Evolutionary conservation across 2,113 vertebrate species (phyloP).

Genomic region (Terrapene triunguis): DNA sequence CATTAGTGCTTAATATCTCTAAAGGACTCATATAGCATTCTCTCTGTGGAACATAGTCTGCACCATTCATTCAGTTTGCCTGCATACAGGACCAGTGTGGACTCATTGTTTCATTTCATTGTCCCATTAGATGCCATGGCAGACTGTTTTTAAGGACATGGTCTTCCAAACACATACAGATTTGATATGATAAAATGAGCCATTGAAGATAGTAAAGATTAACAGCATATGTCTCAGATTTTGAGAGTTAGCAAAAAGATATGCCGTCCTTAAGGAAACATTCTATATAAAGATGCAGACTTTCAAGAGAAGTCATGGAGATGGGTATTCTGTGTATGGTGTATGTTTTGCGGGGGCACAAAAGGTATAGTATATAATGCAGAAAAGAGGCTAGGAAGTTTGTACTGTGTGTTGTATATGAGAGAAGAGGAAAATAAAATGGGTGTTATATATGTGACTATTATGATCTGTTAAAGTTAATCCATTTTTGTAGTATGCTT

Average conservation of each 20-base stretch:
- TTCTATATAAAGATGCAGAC: background rate
- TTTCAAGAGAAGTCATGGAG: background rate
- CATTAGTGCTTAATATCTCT: conserved; percentile 4
- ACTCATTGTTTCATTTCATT: conserved; percentile 13
- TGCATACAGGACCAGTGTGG: background rate
- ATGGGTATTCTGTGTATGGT: background rate
- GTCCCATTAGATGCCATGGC: background rate
- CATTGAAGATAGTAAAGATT: background rate
- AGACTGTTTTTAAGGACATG: background rate
- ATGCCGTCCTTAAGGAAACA: background rate
- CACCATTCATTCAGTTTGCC: background rate
- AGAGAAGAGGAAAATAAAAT: background rate
- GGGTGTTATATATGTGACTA: background rate
- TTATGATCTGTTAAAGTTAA: background rate
- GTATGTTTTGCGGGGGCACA: background rate
- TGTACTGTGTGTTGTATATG: background rate
- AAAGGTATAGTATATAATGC: background rate
- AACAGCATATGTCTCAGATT: background rate
- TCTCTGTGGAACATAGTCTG: background rate
- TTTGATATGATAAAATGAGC: background rate
- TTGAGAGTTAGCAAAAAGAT: background rate
- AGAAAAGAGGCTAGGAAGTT: background rate
- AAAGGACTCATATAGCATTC: background rate
- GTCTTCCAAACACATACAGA: background rate
- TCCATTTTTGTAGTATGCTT: background rate